Percentiles rank a stretch among this genome's conserved stretches.
phyloP scores from a whole-genome alignment of 1,140 invertebrate species.

The Aleiodes sp. region DNA sequence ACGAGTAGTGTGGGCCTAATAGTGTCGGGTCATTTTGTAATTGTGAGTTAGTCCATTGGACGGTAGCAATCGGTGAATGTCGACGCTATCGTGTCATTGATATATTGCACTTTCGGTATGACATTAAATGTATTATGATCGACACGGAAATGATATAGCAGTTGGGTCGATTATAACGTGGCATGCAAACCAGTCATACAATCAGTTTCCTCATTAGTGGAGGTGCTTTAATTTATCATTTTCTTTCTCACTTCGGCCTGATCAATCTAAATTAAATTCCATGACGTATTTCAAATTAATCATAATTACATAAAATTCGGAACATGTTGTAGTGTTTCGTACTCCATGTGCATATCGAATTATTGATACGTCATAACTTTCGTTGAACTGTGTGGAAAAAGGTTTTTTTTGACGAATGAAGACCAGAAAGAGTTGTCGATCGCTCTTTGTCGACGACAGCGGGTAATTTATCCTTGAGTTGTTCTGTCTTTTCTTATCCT shows the following conservation, averaged over 20 bases:
- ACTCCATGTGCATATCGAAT: too few species aligned
- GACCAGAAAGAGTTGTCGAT: too few species aligned
- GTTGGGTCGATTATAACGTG: slow-evolving; percentile 1
- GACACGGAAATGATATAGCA: slow-evolving; percentile 31
- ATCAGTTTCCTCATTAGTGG: background rate
- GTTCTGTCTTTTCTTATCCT: background rate
- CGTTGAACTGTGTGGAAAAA: too few species aligned
- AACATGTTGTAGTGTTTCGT: too few species aligned
- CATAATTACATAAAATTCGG: background rate
- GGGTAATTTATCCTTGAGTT: too few species aligned
- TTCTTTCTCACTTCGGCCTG: background rate
- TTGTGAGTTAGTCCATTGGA: slow-evolving; percentile 21
- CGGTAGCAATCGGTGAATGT: slow-evolving; percentile 41
- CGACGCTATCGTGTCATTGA: slow-evolving; percentile 48
- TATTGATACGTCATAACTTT: too few species aligned
- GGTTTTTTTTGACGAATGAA: too few species aligned
- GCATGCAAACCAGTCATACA: background rate
- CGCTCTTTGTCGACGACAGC: too few species aligned
- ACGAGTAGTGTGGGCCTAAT: slow-evolving; percentile 42
- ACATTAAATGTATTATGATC: slow-evolving; percentile 40
- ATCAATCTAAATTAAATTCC: background rate
- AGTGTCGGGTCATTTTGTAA: slow-evolving; percentile 40
- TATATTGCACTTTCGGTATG: slow-evolving; percentile 43
- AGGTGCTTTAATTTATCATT: background rate
- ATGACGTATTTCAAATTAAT: too few species aligned